Base-by-base conservation (phyloP, 2,888 invertebrate species). In the Saturnia pavonia region DNA sequence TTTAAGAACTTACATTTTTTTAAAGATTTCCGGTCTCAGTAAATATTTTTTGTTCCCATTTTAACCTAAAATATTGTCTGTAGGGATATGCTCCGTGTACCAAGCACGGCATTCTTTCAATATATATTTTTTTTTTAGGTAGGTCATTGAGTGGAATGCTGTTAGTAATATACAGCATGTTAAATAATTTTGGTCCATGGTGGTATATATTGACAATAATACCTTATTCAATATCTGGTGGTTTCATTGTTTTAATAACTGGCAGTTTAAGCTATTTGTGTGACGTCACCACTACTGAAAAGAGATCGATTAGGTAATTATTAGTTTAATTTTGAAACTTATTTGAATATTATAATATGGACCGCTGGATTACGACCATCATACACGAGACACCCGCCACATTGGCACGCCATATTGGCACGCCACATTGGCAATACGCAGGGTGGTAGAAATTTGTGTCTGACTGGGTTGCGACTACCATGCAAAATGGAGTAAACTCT, bases 221-320 rank as follows among this genome's bases (percentile, higher is more conserved):
- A 25, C 96, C 96, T 0, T 90, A 94, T 43, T 94, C 95, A 0
- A 70, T 96, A 6, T 90, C 94, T 72, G 96, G 96, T 7, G 96
- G 96, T 0, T 94, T 94, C 72, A 94, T 95, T 40, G 94, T 95
- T 14, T 85, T 95, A 70, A 93, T 96, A 69, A 95, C 96, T 27
- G 95, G 95, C 54, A 91, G 95, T 9, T 95, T 95, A 79, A 96
- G 96, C 79, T 96, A 96, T 80, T 89, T 97, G 76, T 95, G 95
- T 63, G 97, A 97, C 84, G 94, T 96, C 68, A 95, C 96, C 0
- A 88, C 94, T n/a, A 92, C 93, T 43, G 89, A 94, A 25, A 95
- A 94, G 76, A 91, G 96, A 84, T 95, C 96, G 72, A 87, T 95
- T 79, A 95, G 96, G 96, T 95, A 89, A 57, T 25, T 65, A 68